Conservation (phyloP, 2,888 invertebrate genomes). For the Buathra laborator region DNA sequence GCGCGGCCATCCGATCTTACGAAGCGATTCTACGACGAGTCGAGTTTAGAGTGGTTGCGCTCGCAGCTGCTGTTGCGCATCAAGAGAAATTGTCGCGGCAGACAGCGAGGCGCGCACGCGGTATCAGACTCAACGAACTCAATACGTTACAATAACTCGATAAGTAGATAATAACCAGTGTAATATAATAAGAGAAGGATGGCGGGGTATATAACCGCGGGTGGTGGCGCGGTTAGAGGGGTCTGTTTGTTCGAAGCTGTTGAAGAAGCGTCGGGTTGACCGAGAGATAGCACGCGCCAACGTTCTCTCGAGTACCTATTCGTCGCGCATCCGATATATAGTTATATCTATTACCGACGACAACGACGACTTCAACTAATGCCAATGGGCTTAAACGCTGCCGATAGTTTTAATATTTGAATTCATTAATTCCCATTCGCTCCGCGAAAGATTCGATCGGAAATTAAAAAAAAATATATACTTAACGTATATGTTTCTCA, state of each 20-base stretch:
- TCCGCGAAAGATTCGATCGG: neutral
- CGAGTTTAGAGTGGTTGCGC: slow-evolving; percentile 35
- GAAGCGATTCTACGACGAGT: slow-evolving; percentile 11
- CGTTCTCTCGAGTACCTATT: slow-evolving; percentile 34
- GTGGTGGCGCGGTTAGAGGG: slow-evolving; percentile 44
- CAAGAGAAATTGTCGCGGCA: slow-evolving; percentile 61
- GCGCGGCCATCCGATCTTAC: neutral
- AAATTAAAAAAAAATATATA: neutral
- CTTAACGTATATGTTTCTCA: neutral
- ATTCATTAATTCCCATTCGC: neutral
- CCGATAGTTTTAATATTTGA: neutral
- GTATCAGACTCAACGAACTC: slow-evolving; percentile 81
- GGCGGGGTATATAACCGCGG: slow-evolving; percentile 37
- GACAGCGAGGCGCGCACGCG: slow-evolving; percentile 62
- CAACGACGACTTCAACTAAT: slow-evolving; percentile 18
- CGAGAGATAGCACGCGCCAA: slow-evolving; percentile 78
- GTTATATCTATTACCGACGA: slow-evolving; percentile 26
- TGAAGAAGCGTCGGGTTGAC: slow-evolving; percentile 51
- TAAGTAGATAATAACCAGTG: slow-evolving; percentile 82
- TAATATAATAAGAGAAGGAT: slow-evolving; percentile 81
- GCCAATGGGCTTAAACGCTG: slow-evolving; percentile 17
- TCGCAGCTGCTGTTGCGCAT: slow-evolving; percentile 22
- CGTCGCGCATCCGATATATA: slow-evolving; percentile 28
- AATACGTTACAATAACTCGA: slow-evolving; percentile 81
- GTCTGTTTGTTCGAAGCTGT: slow-evolving; percentile 67